phyloP scores from a whole-genome alignment of 2,113 vertebrate genomes.

The Sylvia atricapilla region DNA sequence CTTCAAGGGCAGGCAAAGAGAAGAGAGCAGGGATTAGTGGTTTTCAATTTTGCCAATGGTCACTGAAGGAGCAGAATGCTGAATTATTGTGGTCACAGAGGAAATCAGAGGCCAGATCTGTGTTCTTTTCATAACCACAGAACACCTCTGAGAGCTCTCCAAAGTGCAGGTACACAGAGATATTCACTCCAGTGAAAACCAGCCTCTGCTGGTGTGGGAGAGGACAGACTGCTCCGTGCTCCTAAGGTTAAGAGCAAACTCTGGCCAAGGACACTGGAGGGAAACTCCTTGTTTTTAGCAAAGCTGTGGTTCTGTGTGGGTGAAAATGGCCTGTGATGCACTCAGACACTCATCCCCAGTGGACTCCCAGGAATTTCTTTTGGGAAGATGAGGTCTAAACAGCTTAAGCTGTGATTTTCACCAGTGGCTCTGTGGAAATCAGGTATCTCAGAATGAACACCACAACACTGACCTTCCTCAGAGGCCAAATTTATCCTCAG shows the following conservation, averaged over 20 bases:
- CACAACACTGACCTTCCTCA: background rate
- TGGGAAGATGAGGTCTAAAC: background rate
- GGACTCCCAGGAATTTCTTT: background rate
- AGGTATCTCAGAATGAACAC: background rate
- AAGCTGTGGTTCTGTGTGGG: background rate
- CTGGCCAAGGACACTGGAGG: background rate
- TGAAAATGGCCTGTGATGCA: background rate
- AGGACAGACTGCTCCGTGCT: background rate
- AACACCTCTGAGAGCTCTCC: background rate
- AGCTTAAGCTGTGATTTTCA: background rate
- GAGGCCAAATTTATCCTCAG: background rate
- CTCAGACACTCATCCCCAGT: background rate
- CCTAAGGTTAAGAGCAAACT: background rate
- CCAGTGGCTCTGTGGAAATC: background rate
- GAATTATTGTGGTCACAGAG: background rate
- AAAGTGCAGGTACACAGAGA: background rate
- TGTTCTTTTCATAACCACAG: background rate
- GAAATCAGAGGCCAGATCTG: background rate
- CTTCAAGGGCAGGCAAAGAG: background rate
- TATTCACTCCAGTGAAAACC: background rate
- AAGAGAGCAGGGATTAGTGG: background rate
- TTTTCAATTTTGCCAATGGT: background rate
- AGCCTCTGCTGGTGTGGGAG: background rate
- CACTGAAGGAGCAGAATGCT: background rate
- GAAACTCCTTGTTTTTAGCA: background rate